Evolutionary conservation across 2,888 invertebrate genomes (phyloP), one percentile per base, ranked within the genome.

Genomic region (Piscicola geometra): DNA sequence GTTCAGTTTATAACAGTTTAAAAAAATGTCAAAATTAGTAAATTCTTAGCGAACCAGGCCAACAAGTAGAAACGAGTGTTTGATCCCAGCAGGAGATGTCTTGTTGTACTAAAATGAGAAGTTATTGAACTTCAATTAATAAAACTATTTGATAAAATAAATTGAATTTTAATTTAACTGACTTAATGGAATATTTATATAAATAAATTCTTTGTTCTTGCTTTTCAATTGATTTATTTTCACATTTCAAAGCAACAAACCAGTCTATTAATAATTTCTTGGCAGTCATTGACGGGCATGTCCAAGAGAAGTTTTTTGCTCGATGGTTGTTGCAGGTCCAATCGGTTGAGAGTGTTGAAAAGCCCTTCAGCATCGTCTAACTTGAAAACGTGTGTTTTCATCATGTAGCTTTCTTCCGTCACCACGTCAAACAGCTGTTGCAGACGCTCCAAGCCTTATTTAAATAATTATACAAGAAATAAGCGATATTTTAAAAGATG

Each of bases 401-500:
- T 77, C 41, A 15, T 76, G 76, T 66, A 76, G 91, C 90, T 91
- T 71, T 93, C 92, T 2, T 93, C 92, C 80, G 90, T 90, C 85
- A 95, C 89, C 68, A 91, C 90, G 87, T 94, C 93, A 86, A 95
- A 95, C 81, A 96, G 91, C 86, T 94, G 93, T 85, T 96, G 95
- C 76, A 96, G 88, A 81, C 95, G 89, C 80, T 94, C 88, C 80
- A 96, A 88, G 82, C 95, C 96, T 96, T 87, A 1, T 5, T 41
- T 15, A 41, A 41, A 41, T 41, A 15, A 9, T 41, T 41, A 41
- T 41, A 41, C 5, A 41, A 41, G 5, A 41, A 41, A 41, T 41
- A 41, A 41, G 15, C 15, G 15, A 41, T 9, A 41, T 41, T 41
- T 41, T 41, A 41, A 41, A 41, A 41, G 41, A 41, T 41, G 41